Conservation (phyloP, 2,888 invertebrate species). For the Netelia melanura region DNA sequence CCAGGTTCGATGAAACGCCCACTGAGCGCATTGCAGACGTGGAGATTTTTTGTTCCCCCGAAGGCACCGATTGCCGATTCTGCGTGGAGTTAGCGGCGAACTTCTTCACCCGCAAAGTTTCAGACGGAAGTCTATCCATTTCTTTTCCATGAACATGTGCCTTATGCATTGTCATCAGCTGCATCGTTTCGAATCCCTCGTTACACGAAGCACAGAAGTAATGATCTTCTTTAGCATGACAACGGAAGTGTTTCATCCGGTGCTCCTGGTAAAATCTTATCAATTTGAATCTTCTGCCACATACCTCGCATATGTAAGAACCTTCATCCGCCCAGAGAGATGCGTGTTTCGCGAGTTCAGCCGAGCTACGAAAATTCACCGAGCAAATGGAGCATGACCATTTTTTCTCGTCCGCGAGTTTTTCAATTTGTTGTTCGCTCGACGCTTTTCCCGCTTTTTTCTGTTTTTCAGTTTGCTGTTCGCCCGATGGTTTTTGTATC, state of each 20-base stretch:
- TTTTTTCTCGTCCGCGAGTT: not conserved
- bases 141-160: conserved; percentile 64
- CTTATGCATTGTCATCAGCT: conserved; percentile 62
- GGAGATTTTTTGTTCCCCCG: too few species aligned
- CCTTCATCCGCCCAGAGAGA: conserved; percentile 65
- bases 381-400: conserved; percentile 56
- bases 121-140: not conserved
- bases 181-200: conserved; percentile 58
- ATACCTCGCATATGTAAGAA: conserved; percentile 63
- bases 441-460: not conserved
- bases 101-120: not conserved
- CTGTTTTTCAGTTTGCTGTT: not conserved
- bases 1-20: too few species aligned
- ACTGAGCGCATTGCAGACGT: too few species aligned
- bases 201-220: conserved; percentile 61
- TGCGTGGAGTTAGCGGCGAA: not conserved
- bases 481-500: not conserved
- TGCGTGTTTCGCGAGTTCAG: conserved; percentile 59
- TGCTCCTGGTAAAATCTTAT: conserved; percentile 52
- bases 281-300: conserved; percentile 64
- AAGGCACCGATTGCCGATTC: too few species aligned
- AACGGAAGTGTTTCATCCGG: conserved; percentile 55
- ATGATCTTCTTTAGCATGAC: conserved; percentile 32
- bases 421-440: not conserved
- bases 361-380: conserved; percentile 18